Evolutionary conservation across 2,888 invertebrate genomes (phyloP), one percentile per base, ranked within the genome.

Genomic region (Lapara coniferarum): DNA sequence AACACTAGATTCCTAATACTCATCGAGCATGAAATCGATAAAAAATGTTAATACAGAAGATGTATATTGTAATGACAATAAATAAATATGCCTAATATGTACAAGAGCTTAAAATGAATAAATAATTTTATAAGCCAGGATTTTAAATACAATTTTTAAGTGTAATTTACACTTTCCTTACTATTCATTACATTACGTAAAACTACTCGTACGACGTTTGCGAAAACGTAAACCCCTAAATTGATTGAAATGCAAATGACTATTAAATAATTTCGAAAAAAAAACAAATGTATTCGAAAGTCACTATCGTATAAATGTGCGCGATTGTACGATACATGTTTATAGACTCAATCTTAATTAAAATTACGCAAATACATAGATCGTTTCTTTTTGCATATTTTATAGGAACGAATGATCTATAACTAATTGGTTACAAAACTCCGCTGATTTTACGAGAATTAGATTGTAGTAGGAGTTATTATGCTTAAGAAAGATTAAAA

Each of bases 181-280:
- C 8, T 44, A 46, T 59, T 59, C 5, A 44, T 12, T 13, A 25
- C 19, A 12, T 63, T 49, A 63, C 25, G 63, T 49, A 63, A 25
- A 49, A 19, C 13, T 49, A 12, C 13, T 7, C 19, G 19, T 12
- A 13, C 19, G 1, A 10, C 0, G 16, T 19, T 63, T 63, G 63
- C 49, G 19, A 63, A 49, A 63, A 49, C 19, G 14, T 25, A 19
- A 63, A 49, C 13, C 19, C 46, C 16, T 86, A 89, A 89, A 90
- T 83, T 87, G 79, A 78, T 75, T 80, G 78, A 85, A 79, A 81
- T 83, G 79, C 85, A 89, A 87, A 90, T 89, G 91, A 92, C 70
- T 78, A 77, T 73, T 73, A 77, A 66, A 72, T 72, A 73, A 13
- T 63, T 10, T 19, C 46, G 19, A 63, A 7, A 63, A 63, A 16